phyloP scores from a whole-genome alignment of 1,140 invertebrate genomes.

The Watersipora subatra region DNA sequence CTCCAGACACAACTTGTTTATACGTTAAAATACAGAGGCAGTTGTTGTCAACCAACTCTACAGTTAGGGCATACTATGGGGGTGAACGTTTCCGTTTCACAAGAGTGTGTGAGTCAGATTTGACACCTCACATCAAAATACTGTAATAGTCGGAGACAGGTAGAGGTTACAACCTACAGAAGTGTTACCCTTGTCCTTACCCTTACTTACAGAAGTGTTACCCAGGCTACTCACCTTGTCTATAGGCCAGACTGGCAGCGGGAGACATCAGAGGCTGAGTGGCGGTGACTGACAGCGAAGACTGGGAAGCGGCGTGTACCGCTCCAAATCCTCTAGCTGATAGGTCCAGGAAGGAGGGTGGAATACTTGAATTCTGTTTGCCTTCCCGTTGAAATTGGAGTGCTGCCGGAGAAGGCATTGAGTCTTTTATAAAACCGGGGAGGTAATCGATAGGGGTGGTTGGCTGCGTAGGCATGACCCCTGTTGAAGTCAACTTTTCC shows the following conservation, averaged over 20 bases:
- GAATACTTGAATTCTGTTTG: neutral
- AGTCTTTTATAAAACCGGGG: neutral
- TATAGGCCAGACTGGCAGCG: slow-evolving; percentile 3
- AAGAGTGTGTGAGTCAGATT: no score
- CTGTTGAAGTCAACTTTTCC: neutral
- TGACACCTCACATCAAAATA: no score
- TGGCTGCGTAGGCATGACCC: neutral
- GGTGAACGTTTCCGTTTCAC: no score
- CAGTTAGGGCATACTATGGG: no score
- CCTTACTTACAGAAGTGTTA: no score
- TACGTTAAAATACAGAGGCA: no score
- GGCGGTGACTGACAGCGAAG: neutral
- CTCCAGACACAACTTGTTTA: no score
- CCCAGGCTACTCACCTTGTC: neutral
- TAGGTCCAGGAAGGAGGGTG: neutral
- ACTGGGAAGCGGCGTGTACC: neutral
- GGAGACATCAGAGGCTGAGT: neutral
- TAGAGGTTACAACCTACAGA: no score
- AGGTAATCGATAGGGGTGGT: neutral
- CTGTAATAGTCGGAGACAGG: no score
- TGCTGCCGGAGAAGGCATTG: neutral
- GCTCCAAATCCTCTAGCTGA: neutral
- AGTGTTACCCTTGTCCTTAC: no score
- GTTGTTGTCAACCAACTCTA: no score
- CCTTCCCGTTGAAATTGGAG: neutral